Percentiles rank a stretch among this genome's conserved stretches.
These are phyloP conservation scores for Acipenser oxyrinchus DNA, from an alignment of 2,797 vertebrate species.

Conservation along the genomic window DNA sequence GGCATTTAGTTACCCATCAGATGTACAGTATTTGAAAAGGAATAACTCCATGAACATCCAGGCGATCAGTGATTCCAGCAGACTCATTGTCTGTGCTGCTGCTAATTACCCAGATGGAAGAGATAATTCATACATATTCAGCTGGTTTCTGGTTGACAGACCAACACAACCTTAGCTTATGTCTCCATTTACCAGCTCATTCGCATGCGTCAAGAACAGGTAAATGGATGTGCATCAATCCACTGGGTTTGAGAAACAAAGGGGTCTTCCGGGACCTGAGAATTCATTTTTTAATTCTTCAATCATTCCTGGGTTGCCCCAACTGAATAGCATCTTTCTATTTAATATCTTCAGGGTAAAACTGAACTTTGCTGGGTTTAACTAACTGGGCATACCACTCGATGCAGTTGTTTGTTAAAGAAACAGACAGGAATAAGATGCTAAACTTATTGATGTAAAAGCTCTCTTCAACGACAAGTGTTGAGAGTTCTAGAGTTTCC, in stretches of 20 bases:
- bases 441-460: no score
- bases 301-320: background rate
- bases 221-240: background rate
- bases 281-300: background rate
- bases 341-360: constrained; percentile 1
- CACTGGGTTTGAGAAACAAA: background rate
- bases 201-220: background rate
- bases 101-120: constrained; percentile 2
- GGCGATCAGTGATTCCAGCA: background rate
- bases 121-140: constrained; percentile 2
- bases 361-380: background rate
- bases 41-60: background rate
- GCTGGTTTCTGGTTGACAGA: constrained; percentile 2
- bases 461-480: no score
- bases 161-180: background rate
- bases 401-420: background rate
- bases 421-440: background rate
- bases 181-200: constrained; percentile 4
- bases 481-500: no score
- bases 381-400: background rate
- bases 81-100: background rate
- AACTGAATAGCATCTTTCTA: background rate
- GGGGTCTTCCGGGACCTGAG: background rate
- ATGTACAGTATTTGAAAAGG: background rate
- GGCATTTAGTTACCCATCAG: no score